These are phyloP conservation scores for Eulemur macaco DNA, from an alignment of 2,113 vertebrate species.

Conservation along the genomic window DNA sequence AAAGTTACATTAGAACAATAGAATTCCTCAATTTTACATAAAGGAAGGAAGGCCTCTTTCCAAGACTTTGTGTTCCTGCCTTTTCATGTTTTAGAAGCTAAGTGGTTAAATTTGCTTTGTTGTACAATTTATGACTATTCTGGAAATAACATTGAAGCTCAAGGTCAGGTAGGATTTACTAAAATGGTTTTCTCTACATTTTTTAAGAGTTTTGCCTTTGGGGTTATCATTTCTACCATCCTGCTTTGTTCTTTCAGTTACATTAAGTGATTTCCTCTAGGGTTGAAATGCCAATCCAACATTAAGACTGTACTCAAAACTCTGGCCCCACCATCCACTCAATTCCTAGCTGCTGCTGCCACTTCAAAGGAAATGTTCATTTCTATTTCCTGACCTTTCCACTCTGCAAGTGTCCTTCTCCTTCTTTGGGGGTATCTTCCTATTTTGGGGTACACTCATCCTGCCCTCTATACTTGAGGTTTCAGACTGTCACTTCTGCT, in stretches of 20 bases:
- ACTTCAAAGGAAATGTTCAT: not conserved
- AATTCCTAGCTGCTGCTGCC: not conserved
- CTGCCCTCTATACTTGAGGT: not conserved
- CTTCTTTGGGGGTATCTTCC: not conserved
- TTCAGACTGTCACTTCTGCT: not conserved
- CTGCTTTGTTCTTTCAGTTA: not conserved
- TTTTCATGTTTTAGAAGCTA: not conserved
- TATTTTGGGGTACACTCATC: not conserved
- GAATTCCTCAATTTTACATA: not conserved
- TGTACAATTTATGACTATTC: not conserved
- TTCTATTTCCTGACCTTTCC: not conserved
- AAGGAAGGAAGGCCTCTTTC: not conserved
- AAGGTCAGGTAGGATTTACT: not conserved
- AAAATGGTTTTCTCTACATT: not conserved
- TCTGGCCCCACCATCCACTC: not conserved
- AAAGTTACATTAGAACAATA: not conserved
- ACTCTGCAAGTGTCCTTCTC: not conserved
- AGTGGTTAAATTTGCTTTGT: not conserved
- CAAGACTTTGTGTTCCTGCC: not conserved
- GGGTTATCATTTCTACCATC: not conserved
- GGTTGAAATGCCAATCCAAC: not conserved
- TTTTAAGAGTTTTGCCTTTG: not conserved
- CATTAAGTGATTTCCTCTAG: not conserved
- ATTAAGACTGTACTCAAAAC: not conserved
- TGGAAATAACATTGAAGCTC: not conserved